Conservation (phyloP, 2,888 invertebrate genomes). For the Melieria omissa region DNA sequence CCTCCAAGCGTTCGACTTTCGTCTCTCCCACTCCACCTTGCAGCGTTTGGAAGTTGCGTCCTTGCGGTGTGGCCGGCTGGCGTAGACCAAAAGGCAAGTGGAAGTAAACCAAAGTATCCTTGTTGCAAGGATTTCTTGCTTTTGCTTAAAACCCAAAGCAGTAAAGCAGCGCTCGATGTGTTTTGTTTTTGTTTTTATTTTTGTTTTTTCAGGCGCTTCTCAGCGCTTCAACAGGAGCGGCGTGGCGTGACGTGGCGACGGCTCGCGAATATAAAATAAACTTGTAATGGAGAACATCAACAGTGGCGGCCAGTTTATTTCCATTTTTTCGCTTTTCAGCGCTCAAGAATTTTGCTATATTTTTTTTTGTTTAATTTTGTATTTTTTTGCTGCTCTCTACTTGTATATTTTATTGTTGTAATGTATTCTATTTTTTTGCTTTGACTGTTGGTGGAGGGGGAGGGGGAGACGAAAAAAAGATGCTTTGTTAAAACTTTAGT, state of each 20-base stretch:
- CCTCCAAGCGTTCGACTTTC: no score
- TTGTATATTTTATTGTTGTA: slow-evolving; percentile 3
- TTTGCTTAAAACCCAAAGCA: not conserved
- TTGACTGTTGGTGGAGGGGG: slow-evolving; percentile 2
- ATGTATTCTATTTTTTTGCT: slow-evolving; percentile 20
- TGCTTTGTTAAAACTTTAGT: slow-evolving; percentile 20
- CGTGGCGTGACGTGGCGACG: slow-evolving; percentile 31
- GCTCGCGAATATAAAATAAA: slow-evolving; percentile 32
- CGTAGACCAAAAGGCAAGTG: slow-evolving; percentile 15
- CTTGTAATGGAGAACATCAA: slow-evolving; percentile 40
- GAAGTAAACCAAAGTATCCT: slow-evolving; percentile 23
- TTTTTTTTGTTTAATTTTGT: slow-evolving; percentile 19
- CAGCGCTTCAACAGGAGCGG: not conserved
- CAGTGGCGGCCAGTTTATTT: slow-evolving; percentile 24
- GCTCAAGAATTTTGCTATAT: slow-evolving; percentile 30
- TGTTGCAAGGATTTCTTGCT: slow-evolving; percentile 21
- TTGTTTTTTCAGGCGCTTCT: not conserved
- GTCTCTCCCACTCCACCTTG: no score
- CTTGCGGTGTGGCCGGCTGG: not conserved
- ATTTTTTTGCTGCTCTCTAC: not conserved
- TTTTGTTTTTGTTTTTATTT: not conserved
- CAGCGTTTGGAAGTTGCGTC: no score
- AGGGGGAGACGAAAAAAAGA: not conserved
- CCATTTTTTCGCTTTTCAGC: slow-evolving; percentile 27
- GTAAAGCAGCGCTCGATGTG: not conserved